Percentiles rank a stretch among this genome's conserved stretches.
These are phyloP conservation scores for Oryctes rhinoceros DNA, from an alignment of 1,140 invertebrate genomes.

Conservation along the genomic window DNA sequence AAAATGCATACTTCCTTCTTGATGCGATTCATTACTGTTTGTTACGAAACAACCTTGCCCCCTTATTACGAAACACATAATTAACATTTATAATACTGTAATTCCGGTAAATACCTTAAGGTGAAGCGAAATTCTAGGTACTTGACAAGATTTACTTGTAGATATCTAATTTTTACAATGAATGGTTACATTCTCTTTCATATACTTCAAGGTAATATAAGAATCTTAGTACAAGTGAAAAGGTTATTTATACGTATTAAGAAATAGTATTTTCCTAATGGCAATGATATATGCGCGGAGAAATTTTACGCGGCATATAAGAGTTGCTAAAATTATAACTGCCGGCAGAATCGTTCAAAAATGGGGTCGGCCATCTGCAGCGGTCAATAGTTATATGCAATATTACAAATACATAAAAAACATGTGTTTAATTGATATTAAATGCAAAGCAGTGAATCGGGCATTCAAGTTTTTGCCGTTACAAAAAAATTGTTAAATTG, in stretches of 20 bases:
- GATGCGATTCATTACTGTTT: not conserved
- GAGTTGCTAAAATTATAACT: not conserved
- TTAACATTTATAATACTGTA: not conserved
- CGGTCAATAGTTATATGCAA: not conserved
- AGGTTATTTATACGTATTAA: not conserved
- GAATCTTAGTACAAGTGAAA: not conserved
- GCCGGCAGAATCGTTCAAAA: not conserved
- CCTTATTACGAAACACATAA: not conserved
- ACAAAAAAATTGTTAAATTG: too few relatives aligned
- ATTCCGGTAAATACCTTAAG: not conserved
- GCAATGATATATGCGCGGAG: not conserved
- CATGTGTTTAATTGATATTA: conserved; percentile 1
- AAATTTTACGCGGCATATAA: not conserved
- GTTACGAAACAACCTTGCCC: not conserved
- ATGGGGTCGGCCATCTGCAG: not conserved
- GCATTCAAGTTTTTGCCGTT: too few relatives aligned
- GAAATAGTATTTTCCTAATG: not conserved
- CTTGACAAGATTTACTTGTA: not conserved
- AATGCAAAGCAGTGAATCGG: too few relatives aligned
- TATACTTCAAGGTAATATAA: not conserved
- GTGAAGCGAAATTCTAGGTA: not conserved
- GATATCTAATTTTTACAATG: not conserved
- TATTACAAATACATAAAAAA: not conserved
- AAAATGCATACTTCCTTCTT: conserved; percentile 10
- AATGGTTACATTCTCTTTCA: not conserved